These are phyloP conservation scores for Caenorhabditis japonica DNA, from an alignment of 2,888 invertebrate genomes.

Conservation along the genomic window DNA sequence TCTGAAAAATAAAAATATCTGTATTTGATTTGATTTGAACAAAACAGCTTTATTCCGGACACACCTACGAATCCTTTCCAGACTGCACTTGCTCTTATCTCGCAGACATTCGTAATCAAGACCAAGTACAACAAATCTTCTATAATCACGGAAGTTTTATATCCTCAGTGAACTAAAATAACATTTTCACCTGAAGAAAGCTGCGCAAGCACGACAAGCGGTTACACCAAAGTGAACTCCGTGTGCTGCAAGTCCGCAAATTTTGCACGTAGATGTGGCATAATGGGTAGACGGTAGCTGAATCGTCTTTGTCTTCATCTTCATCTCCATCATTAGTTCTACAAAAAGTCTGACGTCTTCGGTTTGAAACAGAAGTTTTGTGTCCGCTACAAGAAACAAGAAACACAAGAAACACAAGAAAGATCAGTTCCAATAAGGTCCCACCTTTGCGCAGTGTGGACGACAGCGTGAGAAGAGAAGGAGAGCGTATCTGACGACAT, in stretches of 20 bases:
- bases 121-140: conserved; percentile 55
- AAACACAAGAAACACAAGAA: not conserved
- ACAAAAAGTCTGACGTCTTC: conserved; percentile 7
- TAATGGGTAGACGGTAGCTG: conserved; percentile 6
- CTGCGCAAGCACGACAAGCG: conserved; percentile 57
- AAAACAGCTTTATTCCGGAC: too few relatives aligned
- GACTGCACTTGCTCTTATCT: conserved; percentile 40
- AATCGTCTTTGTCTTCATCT: conserved; percentile 37
- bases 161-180: not conserved
- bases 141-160: conserved; percentile 25
- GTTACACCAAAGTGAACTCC: conserved; percentile 59
- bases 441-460: conserved; percentile 11
- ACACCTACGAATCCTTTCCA: conserved; percentile 44
- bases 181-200: conserved; percentile 61
- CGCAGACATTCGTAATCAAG: conserved; percentile 54
- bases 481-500: conserved; percentile 33
- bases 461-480: conserved; percentile 9
- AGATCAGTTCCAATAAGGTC: conserved; percentile 49
- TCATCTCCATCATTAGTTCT: conserved; percentile 11
- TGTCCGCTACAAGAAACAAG: too few relatives aligned
- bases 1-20: conserved; percentile 9
- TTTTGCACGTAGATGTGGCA: conserved; percentile 19
- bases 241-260: conserved; percentile 52
- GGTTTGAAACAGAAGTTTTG: conserved; percentile 6
- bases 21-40: not conserved